Base-by-base conservation (phyloP, 1,140 invertebrate species). In the Danaus melanippus region DNA sequence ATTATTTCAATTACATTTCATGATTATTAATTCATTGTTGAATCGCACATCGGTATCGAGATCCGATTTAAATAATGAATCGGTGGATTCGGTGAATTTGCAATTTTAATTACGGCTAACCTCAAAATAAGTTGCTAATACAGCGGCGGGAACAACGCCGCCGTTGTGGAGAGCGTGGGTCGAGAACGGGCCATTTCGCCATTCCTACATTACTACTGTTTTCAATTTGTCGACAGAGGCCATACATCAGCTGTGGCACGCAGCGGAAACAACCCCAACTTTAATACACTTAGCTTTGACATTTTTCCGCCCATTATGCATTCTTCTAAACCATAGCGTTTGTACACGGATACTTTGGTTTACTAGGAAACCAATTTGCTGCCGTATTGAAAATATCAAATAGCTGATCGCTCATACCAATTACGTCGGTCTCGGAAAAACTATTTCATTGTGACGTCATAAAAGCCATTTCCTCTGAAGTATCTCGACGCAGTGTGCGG, bases 221-320 rank as follows among this genome's bases (percentile, higher is more conserved):
- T 80, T 74, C 77, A 83, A 83, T 83, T 83, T 83, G 79, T 71
- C 74, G 67, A 63, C 60, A 59, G 74, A 70, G 66, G 51, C 71
- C 71, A 79, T 80, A 79, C 77, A 80, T 83, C 79, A 80, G 77
- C 42, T 44, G 64, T 62, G 71, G 77, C 76, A 73, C 71, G 70
- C 70, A 69, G 72, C 68, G 67, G 60, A 69, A 67, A 78, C 66
- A 48, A 54, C 66, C 71, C 74, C 67, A 72, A 76, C 76, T 78
- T 79, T 83, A 83, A 80, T 80, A 79, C 76, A 79, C 77, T 80
- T 79, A 79, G 69, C 67, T 63, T 60, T 80, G 77, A 79, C 78
- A 78, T 83, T 80, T 80, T 83, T 76, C 70, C 72, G 64, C 66
- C 71, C 72, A 80, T 80, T 79, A 80, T 80, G 74, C 76, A 80